Conservation (phyloP, 2,797 vertebrate species). For the Sebastolobus altivelis region DNA sequence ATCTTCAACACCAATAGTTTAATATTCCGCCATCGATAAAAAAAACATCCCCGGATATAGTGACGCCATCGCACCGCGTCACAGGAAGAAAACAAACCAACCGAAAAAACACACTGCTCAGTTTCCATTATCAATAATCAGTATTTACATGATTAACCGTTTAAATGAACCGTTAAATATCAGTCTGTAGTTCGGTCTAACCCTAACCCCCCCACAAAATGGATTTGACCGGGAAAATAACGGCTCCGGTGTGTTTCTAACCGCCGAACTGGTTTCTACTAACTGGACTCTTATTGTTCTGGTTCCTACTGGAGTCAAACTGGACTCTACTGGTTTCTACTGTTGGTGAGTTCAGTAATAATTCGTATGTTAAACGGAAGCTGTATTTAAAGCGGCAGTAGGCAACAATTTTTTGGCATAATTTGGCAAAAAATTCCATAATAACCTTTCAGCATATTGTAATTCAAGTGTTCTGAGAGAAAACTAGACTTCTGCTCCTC, state of each 20-base stretch:
- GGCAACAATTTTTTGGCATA: too few relatives aligned
- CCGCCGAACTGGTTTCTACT: not conserved
- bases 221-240: not conserved
- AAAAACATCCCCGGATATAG: not conserved
- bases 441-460: too few relatives aligned
- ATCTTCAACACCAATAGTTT: not conserved
- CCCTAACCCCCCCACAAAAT: too few relatives aligned
- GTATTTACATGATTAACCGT: not conserved
- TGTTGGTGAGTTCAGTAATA: not conserved
- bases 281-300: not conserved
- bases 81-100: conserved; percentile 40
- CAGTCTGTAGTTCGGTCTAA: not conserved
- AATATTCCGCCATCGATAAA: fast-evolving
- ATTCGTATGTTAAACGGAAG: too few relatives aligned
- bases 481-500: too few relatives aligned
- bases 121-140: not conserved
- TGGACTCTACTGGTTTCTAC: not conserved
- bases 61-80: conserved; percentile 28
- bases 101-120: not conserved
- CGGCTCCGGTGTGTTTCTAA: not conserved
- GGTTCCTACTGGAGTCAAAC: not conserved
- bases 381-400: not conserved
- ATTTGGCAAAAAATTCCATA: too few relatives aligned
- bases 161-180: not conserved
- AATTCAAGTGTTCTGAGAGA: too few relatives aligned